Conservation (phyloP, 2,113 vertebrate genomes). For the Pandion haliaetus region DNA sequence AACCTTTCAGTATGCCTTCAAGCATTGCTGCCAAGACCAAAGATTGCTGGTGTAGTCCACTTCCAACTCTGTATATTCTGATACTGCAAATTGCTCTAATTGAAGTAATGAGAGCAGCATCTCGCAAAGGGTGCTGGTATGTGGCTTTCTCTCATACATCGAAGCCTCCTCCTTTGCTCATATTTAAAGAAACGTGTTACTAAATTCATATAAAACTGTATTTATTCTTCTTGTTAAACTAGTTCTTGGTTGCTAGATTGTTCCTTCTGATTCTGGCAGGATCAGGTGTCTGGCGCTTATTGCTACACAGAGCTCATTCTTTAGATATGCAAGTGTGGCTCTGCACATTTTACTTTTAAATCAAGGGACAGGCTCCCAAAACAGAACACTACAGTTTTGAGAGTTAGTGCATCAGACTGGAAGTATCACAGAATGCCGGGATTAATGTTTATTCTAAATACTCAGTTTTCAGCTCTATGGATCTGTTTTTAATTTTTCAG, state of each 20-base stretch:
- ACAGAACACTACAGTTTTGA: background rate
- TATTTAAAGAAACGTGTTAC: background rate
- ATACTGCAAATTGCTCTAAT: background rate
- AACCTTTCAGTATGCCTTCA: background rate
- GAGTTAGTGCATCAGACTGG: background rate
- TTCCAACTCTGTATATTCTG: background rate
- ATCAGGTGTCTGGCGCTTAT: background rate
- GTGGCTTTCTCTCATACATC: accelerated
- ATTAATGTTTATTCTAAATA: background rate
- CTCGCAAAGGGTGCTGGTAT: accelerated
- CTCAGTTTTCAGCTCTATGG: background rate
- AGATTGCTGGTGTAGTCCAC: background rate
- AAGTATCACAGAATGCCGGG: background rate
- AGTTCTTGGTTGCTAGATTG: slow-evolving; percentile 1
- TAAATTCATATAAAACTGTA: background rate
- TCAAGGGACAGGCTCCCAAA: background rate
- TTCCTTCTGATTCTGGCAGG: background rate
- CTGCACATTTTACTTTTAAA: slow-evolving; percentile 3
- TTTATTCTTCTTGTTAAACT: background rate
- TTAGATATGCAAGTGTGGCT: background rate
- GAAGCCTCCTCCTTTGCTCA: background rate
- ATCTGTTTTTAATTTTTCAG: background rate
- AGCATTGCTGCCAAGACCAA: background rate
- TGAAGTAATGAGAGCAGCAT: background rate
- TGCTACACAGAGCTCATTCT: background rate